Percentiles rank a stretch among this genome's conserved stretches.
Conservation (phyloP, 1,140 invertebrate species). For the Hyles euphorbiae region DNA sequence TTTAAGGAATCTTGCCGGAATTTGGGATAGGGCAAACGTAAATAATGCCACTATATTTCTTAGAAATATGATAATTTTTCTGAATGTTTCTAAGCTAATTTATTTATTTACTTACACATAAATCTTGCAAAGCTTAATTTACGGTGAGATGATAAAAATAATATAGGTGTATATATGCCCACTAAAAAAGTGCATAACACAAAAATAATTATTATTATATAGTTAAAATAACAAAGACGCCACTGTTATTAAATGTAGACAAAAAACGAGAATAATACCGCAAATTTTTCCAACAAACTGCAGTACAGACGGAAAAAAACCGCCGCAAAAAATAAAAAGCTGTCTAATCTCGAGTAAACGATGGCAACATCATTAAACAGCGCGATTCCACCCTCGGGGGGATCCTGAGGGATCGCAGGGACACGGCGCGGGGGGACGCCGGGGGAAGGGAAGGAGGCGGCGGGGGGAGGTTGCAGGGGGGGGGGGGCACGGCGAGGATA, state of each 20-base stretch:
- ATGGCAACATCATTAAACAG: constrained; percentile 61
- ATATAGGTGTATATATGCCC: no score
- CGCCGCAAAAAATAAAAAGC: constrained; percentile 14
- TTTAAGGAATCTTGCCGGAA: no score
- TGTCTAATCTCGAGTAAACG: constrained; percentile 45
- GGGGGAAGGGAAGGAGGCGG: constrained; percentile 34
- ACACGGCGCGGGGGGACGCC: constrained; percentile 26
- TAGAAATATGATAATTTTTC: no score
- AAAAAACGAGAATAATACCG: constrained; percentile 8
- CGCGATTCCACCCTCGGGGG: constrained; percentile 29
- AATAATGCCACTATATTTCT: no score
- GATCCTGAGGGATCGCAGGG: constrained; percentile 44
- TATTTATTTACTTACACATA: no score
- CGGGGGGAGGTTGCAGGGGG: constrained; percentile 26
- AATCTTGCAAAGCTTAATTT: no score
- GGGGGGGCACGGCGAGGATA: constrained; percentile 22
- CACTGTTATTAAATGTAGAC: not conserved
- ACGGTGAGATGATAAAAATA: no score
- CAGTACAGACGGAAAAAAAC: constrained; percentile 3
- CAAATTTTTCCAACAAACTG: constrained; percentile 4
- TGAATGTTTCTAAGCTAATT: no score
- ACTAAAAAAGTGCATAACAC: no score
- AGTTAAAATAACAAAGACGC: no score
- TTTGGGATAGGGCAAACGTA: no score
- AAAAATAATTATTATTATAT: no score